Base-by-base conservation (phyloP, 2,797 vertebrate genomes). In the Mus spretus region DNA sequence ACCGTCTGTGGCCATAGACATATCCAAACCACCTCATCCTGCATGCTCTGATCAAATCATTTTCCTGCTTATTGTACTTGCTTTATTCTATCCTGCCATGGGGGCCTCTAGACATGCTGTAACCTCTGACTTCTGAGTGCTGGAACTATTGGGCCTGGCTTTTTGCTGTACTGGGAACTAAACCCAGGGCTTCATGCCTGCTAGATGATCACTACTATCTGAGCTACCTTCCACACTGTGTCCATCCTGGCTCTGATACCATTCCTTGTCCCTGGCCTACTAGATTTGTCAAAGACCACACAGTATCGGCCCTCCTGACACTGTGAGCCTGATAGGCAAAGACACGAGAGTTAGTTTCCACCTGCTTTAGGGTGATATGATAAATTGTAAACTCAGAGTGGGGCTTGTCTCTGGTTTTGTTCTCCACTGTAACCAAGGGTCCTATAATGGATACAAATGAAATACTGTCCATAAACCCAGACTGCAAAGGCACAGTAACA, bases 251-350 rank as follows among this genome's bases (percentile, higher is more conserved):
- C 47, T 90, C 65, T 37, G 57, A 63, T 65, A n/a, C 65, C 44
- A 31, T 72, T 65, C 72, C 74, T 55, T 75, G 55, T 44, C 67
- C 77, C 28, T 40, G n/a, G 44, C 61, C 57, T 78, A 63, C 37
- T 26, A 77, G 50, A 67, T 72, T 93, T 12, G 6, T n/a, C 83
- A 61, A 89, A 89, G 59, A 40, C 53, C 47, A 47, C 50, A 55
- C 31, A 7, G 74, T 84, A 65, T 47, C 12, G 50, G 80, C n/a
- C 79, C 37, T 86, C n/a, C 74, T 89, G 31, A 50, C 31, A 53
- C 31, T 50, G 31, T 86, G 63, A 67, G 47, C 47, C 83, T 87
- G 31, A 79, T 61, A 57, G 53, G 85, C 67, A 82, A 89, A 94
- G 75, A 72, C 53, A 53, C 26, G 34, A 53, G 17, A 86, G 34